Evolutionary conservation across 2,888 invertebrate genomes (phyloP).

Genomic region (Drosophila affinis): DNA sequence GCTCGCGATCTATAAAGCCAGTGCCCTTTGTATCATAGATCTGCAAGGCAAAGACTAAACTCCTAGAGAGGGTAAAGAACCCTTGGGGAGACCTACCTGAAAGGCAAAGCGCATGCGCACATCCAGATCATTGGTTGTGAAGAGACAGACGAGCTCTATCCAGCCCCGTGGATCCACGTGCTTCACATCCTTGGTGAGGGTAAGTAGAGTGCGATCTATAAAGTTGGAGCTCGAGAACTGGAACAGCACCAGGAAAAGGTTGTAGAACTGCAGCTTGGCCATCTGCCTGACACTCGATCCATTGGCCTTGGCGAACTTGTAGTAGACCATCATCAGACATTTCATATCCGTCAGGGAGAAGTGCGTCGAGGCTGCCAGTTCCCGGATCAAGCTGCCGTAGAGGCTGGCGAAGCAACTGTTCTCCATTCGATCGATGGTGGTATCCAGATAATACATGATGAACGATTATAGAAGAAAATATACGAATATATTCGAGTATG

Average conservation of each 20-base stretch:
- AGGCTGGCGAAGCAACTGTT: slow-evolving; percentile 87
- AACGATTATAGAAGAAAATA: neutral
- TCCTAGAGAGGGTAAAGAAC: no score
- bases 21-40: slow-evolving; percentile 88
- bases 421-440: slow-evolving; percentile 87
- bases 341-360: slow-evolving; percentile 87
- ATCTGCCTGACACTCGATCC: slow-evolving; percentile 82
- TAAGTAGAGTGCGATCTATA: slow-evolving; percentile 87
- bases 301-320: slow-evolving; percentile 84
- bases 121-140: slow-evolving; percentile 88
- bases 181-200: slow-evolving; percentile 85
- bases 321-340: slow-evolving; percentile 85
- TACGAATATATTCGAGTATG: no score
- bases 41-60: slow-evolving; percentile 42
- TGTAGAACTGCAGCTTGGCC: slow-evolving; percentile 86
- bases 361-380: slow-evolving; percentile 82
- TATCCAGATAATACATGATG: slow-evolving; percentile 84
- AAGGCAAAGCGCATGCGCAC: slow-evolving; percentile 89
- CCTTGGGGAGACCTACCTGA: slow-evolving; percentile 82
- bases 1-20: slow-evolving; percentile 88
- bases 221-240: slow-evolving; percentile 86
- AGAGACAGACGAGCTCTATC: slow-evolving; percentile 88
- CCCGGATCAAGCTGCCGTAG: slow-evolving; percentile 85
- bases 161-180: slow-evolving; percentile 86
- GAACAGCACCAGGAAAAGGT: slow-evolving; percentile 87